A percentile compares a stretch with the other conserved stretches of the same genome.
These are phyloP conservation scores for Chelonus formosanus DNA, from an alignment of 2,888 invertebrate species.

Conservation along the genomic window DNA sequence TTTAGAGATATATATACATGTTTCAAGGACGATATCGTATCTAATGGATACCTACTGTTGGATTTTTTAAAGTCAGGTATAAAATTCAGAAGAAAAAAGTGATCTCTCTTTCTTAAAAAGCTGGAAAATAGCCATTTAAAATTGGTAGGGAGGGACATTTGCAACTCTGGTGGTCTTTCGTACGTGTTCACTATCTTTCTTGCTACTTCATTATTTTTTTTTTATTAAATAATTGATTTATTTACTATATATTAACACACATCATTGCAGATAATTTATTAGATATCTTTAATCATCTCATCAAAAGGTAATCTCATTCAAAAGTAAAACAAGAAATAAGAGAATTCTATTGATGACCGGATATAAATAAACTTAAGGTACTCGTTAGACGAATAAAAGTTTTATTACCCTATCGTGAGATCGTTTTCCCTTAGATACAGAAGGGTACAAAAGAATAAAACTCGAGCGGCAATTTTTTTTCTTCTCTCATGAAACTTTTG, in stretches of 20 bases:
- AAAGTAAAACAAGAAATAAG: slow-evolving; percentile 45
- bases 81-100: slow-evolving; percentile 5
- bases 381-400: slow-evolving; percentile 60
- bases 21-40: slow-evolving; percentile 23
- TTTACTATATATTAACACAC: neutral
- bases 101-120: neutral
- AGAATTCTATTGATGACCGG: slow-evolving; percentile 47
- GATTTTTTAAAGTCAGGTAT: slow-evolving; percentile 12
- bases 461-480: slow-evolving; percentile 29
- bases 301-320: neutral
- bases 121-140: slow-evolving; percentile 22
- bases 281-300: slow-evolving; percentile 1
- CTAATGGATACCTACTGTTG: slow-evolving; percentile 6
- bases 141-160: slow-evolving; percentile 27
- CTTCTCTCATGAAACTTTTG: slow-evolving; percentile 24
- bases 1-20: slow-evolving; percentile 5
- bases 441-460: slow-evolving; percentile 36
- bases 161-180: slow-evolving; percentile 32
- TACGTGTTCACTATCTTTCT: slow-evolving; percentile 14
- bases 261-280: neutral
- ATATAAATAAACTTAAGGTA: slow-evolving; percentile 57
- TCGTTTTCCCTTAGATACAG: slow-evolving; percentile 38
- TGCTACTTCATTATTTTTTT: slow-evolving; percentile 18
- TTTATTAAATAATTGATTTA: slow-evolving; percentile 18
- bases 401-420: slow-evolving; percentile 54